Evolutionary conservation across 2,113 vertebrate genomes (phyloP).

Genomic region (Mobula hypostoma): DNA sequence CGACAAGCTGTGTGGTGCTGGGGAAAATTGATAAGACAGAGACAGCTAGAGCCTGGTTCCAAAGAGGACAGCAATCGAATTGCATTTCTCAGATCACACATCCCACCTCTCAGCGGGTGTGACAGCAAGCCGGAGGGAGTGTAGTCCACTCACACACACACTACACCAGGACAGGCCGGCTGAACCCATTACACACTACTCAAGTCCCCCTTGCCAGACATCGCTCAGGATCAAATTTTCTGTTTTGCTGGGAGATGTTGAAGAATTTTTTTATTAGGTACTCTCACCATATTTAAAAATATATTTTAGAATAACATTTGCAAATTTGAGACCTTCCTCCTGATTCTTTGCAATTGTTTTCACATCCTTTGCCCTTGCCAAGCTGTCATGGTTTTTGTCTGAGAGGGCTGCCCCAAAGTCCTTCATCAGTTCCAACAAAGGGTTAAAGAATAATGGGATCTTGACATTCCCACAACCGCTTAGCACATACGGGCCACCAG

Average conservation of each 20-base stretch:
- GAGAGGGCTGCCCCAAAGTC: not conserved
- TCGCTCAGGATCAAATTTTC: not conserved
- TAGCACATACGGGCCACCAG: not conserved
- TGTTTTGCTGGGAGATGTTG: slow-evolving; percentile 7
- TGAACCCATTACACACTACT: not conserved
- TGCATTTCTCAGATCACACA: slow-evolving; percentile 94
- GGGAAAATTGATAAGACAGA: slow-evolving; percentile 99
- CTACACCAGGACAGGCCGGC: not conserved
- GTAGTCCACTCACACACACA: slow-evolving; percentile 46
- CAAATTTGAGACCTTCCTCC: not conserved
- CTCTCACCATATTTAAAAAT: not conserved
- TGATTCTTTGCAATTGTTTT: not conserved
- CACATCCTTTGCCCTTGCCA: not conserved
- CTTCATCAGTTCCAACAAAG: too few relatives aligned
- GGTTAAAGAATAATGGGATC: not conserved
- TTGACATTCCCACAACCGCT: not conserved
- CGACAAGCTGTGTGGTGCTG: slow-evolving; percentile 89
- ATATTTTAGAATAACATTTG: not conserved
- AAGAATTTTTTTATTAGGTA: not conserved
- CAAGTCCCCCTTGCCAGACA: not conserved
- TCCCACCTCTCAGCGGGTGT: slow-evolving; percentile 72
- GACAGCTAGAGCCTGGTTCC: slow-evolving; percentile 84
- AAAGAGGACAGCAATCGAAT: slow-evolving; percentile 96
- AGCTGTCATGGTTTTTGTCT: not conserved
- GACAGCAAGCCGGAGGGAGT: slow-evolving; percentile 72